Evolutionary conservation across 1,140 invertebrate species (phyloP).

Genomic region (Paraescarpia echinospica): DNA sequence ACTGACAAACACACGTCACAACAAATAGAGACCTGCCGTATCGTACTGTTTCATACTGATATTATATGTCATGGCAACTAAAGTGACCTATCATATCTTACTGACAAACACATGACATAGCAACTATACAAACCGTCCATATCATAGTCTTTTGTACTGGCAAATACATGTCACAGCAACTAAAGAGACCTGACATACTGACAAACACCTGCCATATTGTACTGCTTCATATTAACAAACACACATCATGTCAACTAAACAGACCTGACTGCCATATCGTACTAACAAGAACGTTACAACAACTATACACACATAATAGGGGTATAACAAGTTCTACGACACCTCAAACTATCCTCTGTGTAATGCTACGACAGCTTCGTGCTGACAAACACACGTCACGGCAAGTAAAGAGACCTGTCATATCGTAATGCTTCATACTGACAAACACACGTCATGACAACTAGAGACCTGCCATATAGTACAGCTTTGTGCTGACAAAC

Average conservation of each 20-base stretch:
- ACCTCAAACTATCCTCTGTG: neutral
- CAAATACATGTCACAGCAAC: too few species aligned
- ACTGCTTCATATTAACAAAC: neutral
- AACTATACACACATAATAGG: too few species aligned
- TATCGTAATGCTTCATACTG: neutral
- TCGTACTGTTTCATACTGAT: too few species aligned
- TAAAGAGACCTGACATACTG: neutral
- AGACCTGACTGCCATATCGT: too few species aligned
- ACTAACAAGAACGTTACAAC: too few species aligned
- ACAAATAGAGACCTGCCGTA: neutral
- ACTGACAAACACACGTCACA: neutral
- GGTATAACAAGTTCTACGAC: too few species aligned
- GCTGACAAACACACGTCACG: neutral
- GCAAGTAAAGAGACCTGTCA: neutral
- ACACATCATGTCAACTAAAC: too few species aligned
- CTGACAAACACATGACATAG: too few species aligned
- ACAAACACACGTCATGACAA: neutral
- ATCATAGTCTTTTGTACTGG: too few species aligned
- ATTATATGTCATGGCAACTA: too few species aligned
- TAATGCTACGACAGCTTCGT: neutral
- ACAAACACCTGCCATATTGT: neutral
- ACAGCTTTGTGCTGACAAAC: neutral
- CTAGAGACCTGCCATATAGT: neutral
- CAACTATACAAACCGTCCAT: too few species aligned
- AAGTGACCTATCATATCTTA: too few species aligned